A percentile compares a stretch with the other conserved stretches of the same genome.
Evolutionary conservation across 2,797 vertebrate genomes (phyloP).

Genomic region (Chiloscyllium punctatum): DNA sequence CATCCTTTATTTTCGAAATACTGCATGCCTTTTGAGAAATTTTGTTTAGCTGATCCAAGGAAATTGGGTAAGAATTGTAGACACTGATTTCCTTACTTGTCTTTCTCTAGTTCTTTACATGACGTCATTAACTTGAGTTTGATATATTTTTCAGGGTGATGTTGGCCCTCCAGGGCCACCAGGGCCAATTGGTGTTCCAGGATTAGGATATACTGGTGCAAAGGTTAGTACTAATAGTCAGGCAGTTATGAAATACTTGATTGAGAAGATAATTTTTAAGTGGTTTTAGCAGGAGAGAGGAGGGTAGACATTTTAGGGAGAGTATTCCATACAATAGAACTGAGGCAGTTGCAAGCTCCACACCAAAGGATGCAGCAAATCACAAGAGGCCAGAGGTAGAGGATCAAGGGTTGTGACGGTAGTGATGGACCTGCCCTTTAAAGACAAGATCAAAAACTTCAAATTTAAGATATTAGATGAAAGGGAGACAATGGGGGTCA

Average conservation of each 20-base stretch:
- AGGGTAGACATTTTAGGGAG: not conserved
- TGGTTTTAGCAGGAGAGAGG: not conserved
- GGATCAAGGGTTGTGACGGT: not conserved
- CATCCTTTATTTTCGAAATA: not conserved
- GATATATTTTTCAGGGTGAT: constrained; percentile 62
- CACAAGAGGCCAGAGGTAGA: not conserved
- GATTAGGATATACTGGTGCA: constrained; percentile 57
- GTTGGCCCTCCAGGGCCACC: constrained; percentile 59
- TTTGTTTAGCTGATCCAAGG: not conserved
- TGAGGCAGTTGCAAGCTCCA: not conserved
- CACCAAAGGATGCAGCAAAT: not conserved
- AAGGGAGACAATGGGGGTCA: not conserved
- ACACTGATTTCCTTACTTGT: not conserved
- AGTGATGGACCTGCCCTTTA: not conserved
- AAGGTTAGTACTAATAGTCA: constrained; percentile 59
- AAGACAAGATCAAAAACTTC: not conserved
- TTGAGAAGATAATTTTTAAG: not conserved
- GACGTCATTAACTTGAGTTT: not conserved
- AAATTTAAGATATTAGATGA: not conserved
- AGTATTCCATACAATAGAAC: not conserved
- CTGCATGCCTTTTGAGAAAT: not conserved
- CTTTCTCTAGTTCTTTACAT: not conserved
- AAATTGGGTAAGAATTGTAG: not conserved
- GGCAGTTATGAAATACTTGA: not conserved
- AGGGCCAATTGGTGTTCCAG: constrained; percentile 61